Conservation (phyloP, 2,888 invertebrate species). For the Chironomus tentans region DNA sequence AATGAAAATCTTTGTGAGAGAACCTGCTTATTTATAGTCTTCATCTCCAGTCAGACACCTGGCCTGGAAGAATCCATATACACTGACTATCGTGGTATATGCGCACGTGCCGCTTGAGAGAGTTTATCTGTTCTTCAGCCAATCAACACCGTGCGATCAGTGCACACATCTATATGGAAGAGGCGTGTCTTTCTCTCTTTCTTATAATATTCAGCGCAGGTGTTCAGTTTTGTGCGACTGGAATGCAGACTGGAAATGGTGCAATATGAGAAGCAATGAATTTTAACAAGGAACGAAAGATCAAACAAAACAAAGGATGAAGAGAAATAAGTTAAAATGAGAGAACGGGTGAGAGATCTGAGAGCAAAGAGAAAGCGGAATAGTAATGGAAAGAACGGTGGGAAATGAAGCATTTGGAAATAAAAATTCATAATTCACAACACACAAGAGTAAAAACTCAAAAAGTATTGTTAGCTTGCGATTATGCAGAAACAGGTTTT, state of each 20-base stretch:
- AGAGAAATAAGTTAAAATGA: neutral
- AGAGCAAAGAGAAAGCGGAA: neutral
- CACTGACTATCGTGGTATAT: constrained; percentile 21
- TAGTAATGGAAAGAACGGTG: constrained; percentile 9
- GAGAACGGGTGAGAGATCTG: neutral
- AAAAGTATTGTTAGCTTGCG: neutral
- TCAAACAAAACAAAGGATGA: neutral
- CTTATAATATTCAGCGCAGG: constrained; percentile 4
- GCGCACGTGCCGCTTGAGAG: constrained; percentile 26
- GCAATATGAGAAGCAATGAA: constrained; percentile 6
- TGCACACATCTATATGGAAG: neutral
- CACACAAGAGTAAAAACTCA: constrained; percentile 1
- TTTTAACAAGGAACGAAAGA: neutral
- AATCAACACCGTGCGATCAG: constrained; percentile 11
- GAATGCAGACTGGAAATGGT: constrained; percentile 21
- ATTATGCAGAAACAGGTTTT: constrained; percentile 26
- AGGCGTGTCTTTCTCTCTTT: neutral
- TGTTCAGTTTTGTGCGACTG: constrained; percentile 14
- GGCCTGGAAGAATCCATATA: constrained; percentile 13
- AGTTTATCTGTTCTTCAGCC: neutral
- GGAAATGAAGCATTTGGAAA: neutral
- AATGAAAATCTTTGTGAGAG: constrained; percentile 24
- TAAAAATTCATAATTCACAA: constrained; percentile 22
- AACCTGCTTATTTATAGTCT: constrained; percentile 11
- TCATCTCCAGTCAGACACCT: constrained; percentile 15